phyloP scores from a whole-genome alignment of 2,888 invertebrate species.

The Ectemnius continuus region DNA sequence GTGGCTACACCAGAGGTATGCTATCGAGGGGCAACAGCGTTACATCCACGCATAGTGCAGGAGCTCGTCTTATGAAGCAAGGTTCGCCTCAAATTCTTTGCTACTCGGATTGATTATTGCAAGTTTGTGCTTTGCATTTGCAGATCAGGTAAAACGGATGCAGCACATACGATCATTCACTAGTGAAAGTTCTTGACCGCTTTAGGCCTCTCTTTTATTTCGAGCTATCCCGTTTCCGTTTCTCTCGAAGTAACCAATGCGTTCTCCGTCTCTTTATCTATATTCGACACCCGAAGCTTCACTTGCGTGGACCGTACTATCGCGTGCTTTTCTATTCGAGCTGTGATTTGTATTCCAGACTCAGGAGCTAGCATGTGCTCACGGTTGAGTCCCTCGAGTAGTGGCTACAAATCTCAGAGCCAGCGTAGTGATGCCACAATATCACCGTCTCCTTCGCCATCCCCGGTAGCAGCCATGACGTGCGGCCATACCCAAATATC shows the following conservation, averaged over 20 bases:
- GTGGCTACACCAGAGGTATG: conserved; percentile 85
- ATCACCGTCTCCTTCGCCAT: conserved; percentile 74
- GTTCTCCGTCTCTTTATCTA: no score
- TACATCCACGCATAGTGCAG: conserved; percentile 83
- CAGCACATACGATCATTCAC: conserved; percentile 5
- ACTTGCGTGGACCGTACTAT: no score
- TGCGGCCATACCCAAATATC: conserved; percentile 74
- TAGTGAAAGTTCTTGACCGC: not conserved
- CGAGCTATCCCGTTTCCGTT: no score
- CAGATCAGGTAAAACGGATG: conserved; percentile 18
- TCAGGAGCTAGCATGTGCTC: conserved; percentile 83
- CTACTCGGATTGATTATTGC: conserved; percentile 25
- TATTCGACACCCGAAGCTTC: no score
- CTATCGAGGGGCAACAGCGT: conserved; percentile 83
- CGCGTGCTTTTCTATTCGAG: conserved; percentile 4
- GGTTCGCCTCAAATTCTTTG: conserved; percentile 77
- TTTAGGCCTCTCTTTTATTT: not conserved
- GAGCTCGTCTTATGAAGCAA: conserved; percentile 87
- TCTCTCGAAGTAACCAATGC: no score
- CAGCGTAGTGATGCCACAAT: conserved; percentile 80
- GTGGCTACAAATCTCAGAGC: conserved; percentile 87
- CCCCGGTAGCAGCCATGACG: conserved; percentile 71
- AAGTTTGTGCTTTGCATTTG: conserved; percentile 28
- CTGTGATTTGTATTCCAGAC: conserved; percentile 75
- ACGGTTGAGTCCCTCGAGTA: conserved; percentile 86